Evolutionary conservation across 2,113 vertebrate species (phyloP).

Genomic region (Prochilodus magdalenae): DNA sequence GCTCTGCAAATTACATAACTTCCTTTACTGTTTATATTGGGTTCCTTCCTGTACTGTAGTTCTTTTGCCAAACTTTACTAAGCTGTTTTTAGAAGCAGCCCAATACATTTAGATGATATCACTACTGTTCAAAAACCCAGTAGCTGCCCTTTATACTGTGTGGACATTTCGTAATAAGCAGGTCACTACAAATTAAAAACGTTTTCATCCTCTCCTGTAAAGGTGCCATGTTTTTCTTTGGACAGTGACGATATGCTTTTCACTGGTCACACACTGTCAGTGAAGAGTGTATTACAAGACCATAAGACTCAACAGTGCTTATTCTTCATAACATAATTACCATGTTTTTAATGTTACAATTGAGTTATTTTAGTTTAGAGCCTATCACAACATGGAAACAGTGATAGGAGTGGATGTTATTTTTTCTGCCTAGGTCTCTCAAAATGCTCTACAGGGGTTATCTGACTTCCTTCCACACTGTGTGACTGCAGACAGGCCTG

Average conservation of each 20-base stretch:
- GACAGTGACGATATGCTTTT: no score
- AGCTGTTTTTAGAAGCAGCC: neutral
- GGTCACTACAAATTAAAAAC: no score
- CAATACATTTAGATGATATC: neutral
- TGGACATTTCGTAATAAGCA: no score
- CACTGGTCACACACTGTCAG: neutral
- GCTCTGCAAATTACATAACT: constrained; percentile 23
- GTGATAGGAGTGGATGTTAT: constrained; percentile 18
- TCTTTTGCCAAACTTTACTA: neutral
- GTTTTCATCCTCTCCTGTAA: no score
- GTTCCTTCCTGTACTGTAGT: constrained; percentile 10
- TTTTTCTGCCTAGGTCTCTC: constrained; percentile 8
- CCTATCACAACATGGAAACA: constrained; percentile 14
- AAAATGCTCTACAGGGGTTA: constrained; percentile 25
- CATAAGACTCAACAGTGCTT: neutral
- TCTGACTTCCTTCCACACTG: constrained; percentile 35
- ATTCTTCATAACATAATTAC: neutral
- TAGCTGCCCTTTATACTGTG: no score
- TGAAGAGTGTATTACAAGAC: neutral
- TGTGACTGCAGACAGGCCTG: constrained; percentile 8
- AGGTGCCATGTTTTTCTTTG: no score
- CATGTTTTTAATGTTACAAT: no score
- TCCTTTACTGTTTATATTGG: constrained; percentile 13
- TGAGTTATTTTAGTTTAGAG: neutral
- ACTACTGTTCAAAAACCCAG: no score